Evolutionary conservation across 2,797 vertebrate genomes (phyloP), one percentile per base, ranked within the genome.

Genomic region (Poecile montanus): DNA sequence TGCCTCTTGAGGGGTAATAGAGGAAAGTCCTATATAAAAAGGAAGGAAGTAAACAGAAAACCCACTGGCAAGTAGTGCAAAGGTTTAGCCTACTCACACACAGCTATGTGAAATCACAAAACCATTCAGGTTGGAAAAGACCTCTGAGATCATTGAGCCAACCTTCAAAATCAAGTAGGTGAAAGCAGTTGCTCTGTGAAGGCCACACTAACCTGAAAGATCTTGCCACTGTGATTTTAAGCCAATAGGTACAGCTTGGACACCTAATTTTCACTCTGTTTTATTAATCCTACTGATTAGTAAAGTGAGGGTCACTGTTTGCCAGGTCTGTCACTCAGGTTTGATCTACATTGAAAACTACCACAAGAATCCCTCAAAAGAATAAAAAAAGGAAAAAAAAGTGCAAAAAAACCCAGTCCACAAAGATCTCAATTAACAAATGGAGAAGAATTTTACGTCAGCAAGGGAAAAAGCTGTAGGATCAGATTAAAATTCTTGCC

Each of bases 1-100:
- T 54, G 74, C 87, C 93, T 96, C 88, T 97, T 89, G 90, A 95
- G 60, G 88, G 91, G 68, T 91, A 96, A 87, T 53, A 93, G 88
- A 70, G 90, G 87, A n/a, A 94, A 94, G 89, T 48, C 44, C 82
- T 92, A 73, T 60, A 89, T 44, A 60, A 48, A 87, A 93, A 93
- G 68, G 51, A 95, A 85, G 60, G 83, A 90, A 87, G 45, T 65
- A 93, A 81, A 93, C 22, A 93, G 76, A 94, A 93, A 82, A 91
- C 70, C 56, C 9, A 18, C 57, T 91, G 58, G 74, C 63, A 95
- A 95, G 38, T 8, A 83, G 47, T 90, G 96, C 66, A 93, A 84
- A 93, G 73, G 65, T 80, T 87, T 88, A 65, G 78, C 51, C 77
- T 21, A 62, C 63, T 71, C 19, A 7, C 66, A 58, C 38, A 61